Evolutionary conservation across 1,140 invertebrate genomes (phyloP), one percentile per base, ranked within the genome.

Genomic region (Sipha flava): DNA sequence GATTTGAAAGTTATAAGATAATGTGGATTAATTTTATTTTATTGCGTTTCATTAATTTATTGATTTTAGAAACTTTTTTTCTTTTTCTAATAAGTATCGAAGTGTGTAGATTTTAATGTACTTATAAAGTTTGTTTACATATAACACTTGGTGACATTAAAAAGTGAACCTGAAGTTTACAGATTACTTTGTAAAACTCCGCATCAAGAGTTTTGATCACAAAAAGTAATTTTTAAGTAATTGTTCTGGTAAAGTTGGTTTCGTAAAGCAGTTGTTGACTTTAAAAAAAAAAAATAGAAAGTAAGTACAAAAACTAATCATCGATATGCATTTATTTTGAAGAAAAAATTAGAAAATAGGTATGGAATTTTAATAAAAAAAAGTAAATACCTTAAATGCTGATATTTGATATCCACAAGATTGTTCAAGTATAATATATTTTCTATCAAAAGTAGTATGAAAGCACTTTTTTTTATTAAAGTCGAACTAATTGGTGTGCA

Each of bases 171-270:
- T 18, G 4, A 68, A 68, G 64, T 68, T 26, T 45, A 68, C 40
- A 68, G 37, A 45, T 68, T 68, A 68, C 21, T 68, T 43, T 43
- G 40, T 18, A 26, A 68, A 45, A 68, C 37, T 68, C 16, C 21
- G 21, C 23, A 23, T 45, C 21, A 68, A 68, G 64, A 43, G 21
- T 68, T 68, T 68, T 29, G 37, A 45, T 68, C 14, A 6, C 23
- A n/a, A 26, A 68, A 68, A 43, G 21, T 68, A 68, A 68, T 68
- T 68, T 43, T 68, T 43, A 68, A 68, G 64, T 45, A 26, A 68
- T 68, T 68, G 23, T 68, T 68, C 26, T 45, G 12, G 23, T 6
- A 40, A 37, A 37, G 62, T 68, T 68, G 14, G 23, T 45, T 45
- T 68, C 2, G 23, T n/a, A 68, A 23, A 47, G 23, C 14, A 16